Evolutionary conservation across 2,797 vertebrate species (phyloP), one percentile per base, ranked within the genome.

Genomic region (Malacoraja senta): DNA sequence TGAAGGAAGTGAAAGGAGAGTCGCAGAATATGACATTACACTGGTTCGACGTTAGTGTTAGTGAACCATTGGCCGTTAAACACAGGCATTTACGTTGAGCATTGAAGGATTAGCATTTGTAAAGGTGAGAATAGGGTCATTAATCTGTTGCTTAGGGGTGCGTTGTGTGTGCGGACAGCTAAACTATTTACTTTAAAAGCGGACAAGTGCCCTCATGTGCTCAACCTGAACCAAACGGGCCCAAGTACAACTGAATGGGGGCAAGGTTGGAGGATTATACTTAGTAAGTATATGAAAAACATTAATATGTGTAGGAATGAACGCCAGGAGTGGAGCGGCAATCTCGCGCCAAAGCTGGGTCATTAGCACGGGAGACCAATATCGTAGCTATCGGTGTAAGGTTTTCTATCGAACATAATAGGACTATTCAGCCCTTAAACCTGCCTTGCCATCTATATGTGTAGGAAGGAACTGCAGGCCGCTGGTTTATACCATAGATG

Each of bases 91-190:
- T 91, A 74, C 3, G 38, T 44, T 71, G 90, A 91, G 74, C 68
- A 91, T 24, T 91, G 90, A 91, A 53, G 90, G 90, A 91, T 91
- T 91, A 91, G 90, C 90, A 91, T 91, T 91, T 91, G 90, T 74
- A 91, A 91, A 91, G 90, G 90, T 91, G 90, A 91, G 90, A 91
- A 74, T 74, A 12, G 84, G 90, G 90, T 91, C 90, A 91, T 91
- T 91, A 91, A 91, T 91, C 90, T 91, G 71, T 68, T 91, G 90
- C 38, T 91, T 91, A 91, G 74, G 71, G 68, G 90, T 91, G 21
- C 90, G 74, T 91, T 91, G 90, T 91, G 65, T 91, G 90, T 1
- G 9, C 4, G 38, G 68, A 74, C 65, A 91, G 35, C 68, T 29
- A 68, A 84, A 35, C 29, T 35, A 7, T 19, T 8, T 29, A n/a